These are phyloP conservation scores for Schizothorax lantsangensis DNA, from an alignment of 2,797 vertebrate species.

Conservation along the genomic window DNA sequence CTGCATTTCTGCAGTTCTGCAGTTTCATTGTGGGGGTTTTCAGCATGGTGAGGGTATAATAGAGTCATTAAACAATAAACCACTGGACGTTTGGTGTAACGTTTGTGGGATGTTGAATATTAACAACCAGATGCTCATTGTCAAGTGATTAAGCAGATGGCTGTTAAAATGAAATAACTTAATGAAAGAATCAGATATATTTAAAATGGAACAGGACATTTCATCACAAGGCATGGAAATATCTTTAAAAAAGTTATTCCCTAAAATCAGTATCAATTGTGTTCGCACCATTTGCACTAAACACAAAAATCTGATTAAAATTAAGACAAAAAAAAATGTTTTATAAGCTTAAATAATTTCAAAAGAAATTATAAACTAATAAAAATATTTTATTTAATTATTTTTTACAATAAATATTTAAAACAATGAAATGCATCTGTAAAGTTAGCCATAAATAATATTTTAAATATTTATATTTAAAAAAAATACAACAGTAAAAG, in stretches of 20 bases:
- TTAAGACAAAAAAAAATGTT: not conserved
- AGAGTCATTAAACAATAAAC: constrained; percentile 5
- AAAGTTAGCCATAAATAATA: not conserved
- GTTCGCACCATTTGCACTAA: not conserved
- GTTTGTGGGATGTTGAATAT: not conserved
- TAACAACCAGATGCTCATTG: not conserved
- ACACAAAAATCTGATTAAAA: not conserved
- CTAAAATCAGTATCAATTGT: not conserved
- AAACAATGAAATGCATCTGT: not conserved
- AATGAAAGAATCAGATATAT: not conserved
- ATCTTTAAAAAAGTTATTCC: not conserved
- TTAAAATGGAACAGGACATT: not conserved
- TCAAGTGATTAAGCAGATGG: constrained; percentile 3
- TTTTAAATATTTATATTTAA: not conserved
- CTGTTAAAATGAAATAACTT: not conserved
- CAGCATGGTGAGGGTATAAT: not conserved
- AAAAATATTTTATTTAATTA: too few species aligned
- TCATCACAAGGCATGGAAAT: not conserved
- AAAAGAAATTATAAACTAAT: not conserved
- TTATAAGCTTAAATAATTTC: not conserved
- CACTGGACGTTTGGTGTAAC: not conserved
- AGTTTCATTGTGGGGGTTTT: constrained; percentile 16
- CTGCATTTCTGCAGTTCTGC: constrained; percentile 23
- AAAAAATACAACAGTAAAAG: not conserved
- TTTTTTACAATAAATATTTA: not conserved